Conservation (phyloP, 1,140 invertebrate species). For the Ceratina calcarata region DNA sequence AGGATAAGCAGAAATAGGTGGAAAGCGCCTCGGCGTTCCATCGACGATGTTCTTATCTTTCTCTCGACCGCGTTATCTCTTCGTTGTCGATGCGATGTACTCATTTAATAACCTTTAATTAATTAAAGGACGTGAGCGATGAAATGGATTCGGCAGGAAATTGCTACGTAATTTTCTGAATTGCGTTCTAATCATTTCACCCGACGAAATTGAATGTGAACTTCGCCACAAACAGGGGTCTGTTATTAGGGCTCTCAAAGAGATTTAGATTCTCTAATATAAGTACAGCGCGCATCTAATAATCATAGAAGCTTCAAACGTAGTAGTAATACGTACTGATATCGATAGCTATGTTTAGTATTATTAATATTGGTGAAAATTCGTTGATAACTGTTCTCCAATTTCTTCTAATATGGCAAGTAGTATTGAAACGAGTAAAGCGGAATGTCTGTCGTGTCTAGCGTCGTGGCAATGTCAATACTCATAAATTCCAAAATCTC, state of each 20-base stretch:
- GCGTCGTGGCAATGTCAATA: not conserved
- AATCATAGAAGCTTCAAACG: slow-evolving; percentile 22
- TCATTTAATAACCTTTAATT: slow-evolving; percentile 42
- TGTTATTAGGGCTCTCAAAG: not conserved
- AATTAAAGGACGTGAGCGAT: slow-evolving; percentile 39
- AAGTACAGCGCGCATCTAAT: not conserved
- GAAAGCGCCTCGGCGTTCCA: slow-evolving; percentile 41
- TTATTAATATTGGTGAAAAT: too few relatives aligned
- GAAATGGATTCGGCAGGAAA: slow-evolving; percentile 42
- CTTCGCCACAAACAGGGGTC: not conserved
- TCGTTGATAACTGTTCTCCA: too few relatives aligned
- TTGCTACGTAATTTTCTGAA: slow-evolving; percentile 34
- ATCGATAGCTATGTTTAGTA: too few relatives aligned
- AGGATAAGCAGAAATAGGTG: slow-evolving; percentile 38
- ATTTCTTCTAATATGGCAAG: too few relatives aligned
- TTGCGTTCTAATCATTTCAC: slow-evolving; percentile 34
- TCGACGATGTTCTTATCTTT: slow-evolving; percentile 33
- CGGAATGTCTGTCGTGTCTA: not conserved
- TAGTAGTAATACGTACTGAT: too few relatives aligned
- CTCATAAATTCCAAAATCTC: not conserved
- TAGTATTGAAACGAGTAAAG: not conserved
- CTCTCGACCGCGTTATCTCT: not conserved
- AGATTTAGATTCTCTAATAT: not conserved
- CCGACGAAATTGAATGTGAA: not conserved
- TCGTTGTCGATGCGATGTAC: slow-evolving; percentile 30